These are phyloP conservation scores for Drosophila ercepeae DNA, from an alignment of 1,140 invertebrate species.

Conservation along the genomic window DNA sequence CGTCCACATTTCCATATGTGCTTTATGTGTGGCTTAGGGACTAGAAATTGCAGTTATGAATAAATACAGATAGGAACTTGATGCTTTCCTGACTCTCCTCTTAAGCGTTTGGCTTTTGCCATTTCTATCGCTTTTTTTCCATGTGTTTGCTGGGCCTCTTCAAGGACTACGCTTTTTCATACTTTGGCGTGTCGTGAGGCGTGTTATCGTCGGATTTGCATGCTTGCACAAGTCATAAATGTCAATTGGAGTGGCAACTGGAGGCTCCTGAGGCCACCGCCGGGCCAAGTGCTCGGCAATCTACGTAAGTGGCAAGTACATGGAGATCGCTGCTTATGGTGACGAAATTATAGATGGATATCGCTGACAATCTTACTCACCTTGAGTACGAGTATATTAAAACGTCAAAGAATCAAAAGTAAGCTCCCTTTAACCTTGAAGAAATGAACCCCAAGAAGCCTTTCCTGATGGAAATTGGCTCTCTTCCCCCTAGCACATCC, in stretches of 20 bases:
- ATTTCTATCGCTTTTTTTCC: slow-evolving; percentile 7
- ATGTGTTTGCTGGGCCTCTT: slow-evolving; percentile 15
- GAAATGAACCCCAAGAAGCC: slow-evolving; percentile 9
- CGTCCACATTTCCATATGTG: too few species aligned
- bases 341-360: slow-evolving; percentile 55
- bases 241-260: slow-evolving; percentile 66
- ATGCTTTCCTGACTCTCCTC: slow-evolving; percentile 1
- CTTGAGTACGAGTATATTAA: too few species aligned
- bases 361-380: slow-evolving; percentile 5
- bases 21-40: slow-evolving; percentile 17
- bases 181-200: slow-evolving; percentile 56
- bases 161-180: slow-evolving; percentile 1
- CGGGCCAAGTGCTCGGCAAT: slow-evolving; percentile 16
- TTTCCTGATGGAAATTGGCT: slow-evolving; percentile 22
- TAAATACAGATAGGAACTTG: slow-evolving; percentile 59
- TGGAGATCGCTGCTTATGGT: slow-evolving; percentile 46
- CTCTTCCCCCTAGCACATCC: neutral
- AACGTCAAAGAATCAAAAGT: too few species aligned
- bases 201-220: slow-evolving; percentile 70
- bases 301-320: slow-evolving; percentile 39
- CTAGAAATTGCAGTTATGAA: slow-evolving; percentile 66
- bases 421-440: neutral
- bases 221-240: slow-evolving; percentile 78
- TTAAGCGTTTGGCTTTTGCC: slow-evolving; percentile 15
- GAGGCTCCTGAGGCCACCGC: slow-evolving; percentile 10